These are phyloP conservation scores for Arenaria interpres DNA, from an alignment of 2,113 vertebrate species.

Conservation along the genomic window DNA sequence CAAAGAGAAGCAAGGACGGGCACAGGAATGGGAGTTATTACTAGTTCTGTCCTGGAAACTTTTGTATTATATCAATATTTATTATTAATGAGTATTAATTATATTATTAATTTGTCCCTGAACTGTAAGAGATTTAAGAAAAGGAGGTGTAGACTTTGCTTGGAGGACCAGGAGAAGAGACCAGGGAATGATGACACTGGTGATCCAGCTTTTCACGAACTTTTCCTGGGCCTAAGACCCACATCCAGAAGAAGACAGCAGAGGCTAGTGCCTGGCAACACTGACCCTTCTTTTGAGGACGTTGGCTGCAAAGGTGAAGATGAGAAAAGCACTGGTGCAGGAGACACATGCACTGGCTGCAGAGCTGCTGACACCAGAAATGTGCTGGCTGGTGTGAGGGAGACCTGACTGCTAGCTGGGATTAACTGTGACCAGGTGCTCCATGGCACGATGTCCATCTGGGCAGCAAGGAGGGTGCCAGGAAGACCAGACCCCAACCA, in stretches of 20 bases:
- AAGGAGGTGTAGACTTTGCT: not conserved
- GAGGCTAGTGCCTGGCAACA: not conserved
- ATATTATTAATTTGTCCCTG: not conserved
- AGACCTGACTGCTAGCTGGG: too few species aligned
- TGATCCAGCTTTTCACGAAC: not conserved
- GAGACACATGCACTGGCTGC: not conserved
- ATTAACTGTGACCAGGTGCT: rapidly evolving
- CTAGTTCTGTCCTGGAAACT: not conserved
- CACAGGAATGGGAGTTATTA: too few species aligned
- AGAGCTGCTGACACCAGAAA: not conserved
- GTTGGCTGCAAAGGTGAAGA: not conserved
- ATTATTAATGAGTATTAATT: not conserved
- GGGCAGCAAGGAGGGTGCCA: not conserved
- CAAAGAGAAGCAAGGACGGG: not conserved
- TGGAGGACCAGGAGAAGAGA: not conserved
- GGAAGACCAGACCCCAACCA: not conserved
- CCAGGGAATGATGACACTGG: not conserved
- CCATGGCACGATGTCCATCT: rapidly evolving
- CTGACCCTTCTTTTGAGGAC: not conserved
- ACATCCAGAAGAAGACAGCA: rapidly evolving
- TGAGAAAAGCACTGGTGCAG: not conserved
- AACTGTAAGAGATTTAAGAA: not conserved
- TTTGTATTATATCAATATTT: not conserved
- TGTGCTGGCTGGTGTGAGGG: not conserved
- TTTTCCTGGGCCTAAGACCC: not conserved